Evolutionary conservation across 1,140 invertebrate species (phyloP), one percentile per base, ranked within the genome.

Genomic region (Aphidius ervi): DNA sequence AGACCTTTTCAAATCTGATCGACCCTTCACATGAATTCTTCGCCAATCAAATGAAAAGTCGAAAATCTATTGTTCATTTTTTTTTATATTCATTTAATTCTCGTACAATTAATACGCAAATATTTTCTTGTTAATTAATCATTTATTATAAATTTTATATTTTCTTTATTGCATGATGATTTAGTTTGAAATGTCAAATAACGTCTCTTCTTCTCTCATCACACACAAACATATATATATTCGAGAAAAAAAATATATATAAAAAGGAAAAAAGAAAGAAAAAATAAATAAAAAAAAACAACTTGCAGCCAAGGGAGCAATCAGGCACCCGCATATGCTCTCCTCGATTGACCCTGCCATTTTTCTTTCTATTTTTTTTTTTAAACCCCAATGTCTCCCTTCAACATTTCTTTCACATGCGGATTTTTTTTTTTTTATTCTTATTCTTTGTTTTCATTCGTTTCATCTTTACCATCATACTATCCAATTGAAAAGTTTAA

Each of bases 321-420:
- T 61, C 59, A 61, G 53, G 20, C 46, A 8, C 59, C 59, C 59
- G 59, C 59, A 61, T 61, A 56, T 56, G 53, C 53, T n/a, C 50
- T 48, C 53, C 42, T 42, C 54, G 59, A 61, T 48, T 55, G 59
- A 61, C 53, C 59, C n/a, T 47, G 10, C 42, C 45, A 46, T 46
- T 58, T 46, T 45, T 46, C 52, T 40, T 48, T 43, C 9, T 41
- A 20, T 20, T 39, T 54, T 40, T n/a, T 37, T 47, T 46, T 31
- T 20, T 9, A 10, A 40, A 39, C 31, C 7, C 6, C 46, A 41
- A 8, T 43, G 37, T 20, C 42, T 59, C 43, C 48, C 40, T 9
- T 7, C 10, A 5, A 45, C 6, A 47, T 16, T 41, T 10, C n/a
- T 58, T 39, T 41, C 52, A 10, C 9, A 31, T 31, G 23, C 7